phyloP scores from a whole-genome alignment of 2,888 invertebrate species.

The Drosophila multiciliata region DNA sequence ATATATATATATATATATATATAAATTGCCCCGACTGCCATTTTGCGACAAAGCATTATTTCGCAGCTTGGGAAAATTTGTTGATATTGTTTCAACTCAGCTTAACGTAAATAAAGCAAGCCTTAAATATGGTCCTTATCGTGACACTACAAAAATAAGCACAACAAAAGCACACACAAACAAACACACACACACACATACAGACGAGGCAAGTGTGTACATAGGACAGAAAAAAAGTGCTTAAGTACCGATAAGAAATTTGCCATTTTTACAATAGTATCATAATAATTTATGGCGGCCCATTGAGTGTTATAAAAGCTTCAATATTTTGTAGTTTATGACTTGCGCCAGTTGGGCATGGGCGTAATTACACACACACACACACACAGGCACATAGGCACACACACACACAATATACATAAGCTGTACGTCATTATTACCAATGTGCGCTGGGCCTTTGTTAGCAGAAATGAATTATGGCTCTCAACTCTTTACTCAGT shows the following conservation, averaged over 20 bases:
- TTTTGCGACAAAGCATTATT: not conserved
- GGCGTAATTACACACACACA: conserved; percentile 75
- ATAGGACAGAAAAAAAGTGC: conserved; percentile 60
- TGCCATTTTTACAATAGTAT: conserved; percentile 82
- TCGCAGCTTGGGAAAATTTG: conserved; percentile 1
- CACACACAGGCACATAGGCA: conserved; percentile 11
- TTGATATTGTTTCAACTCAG: not conserved
- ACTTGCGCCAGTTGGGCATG: conserved; percentile 75
- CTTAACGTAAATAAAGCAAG: conserved; percentile 25
- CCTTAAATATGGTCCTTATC: conserved; percentile 43
- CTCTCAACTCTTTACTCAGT: conserved; percentile 62
- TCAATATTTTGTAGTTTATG: conserved; percentile 83
- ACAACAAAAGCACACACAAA: not conserved
- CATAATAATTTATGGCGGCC: conserved; percentile 82
- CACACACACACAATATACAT: conserved; percentile 37
- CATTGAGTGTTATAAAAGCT: conserved; percentile 82
- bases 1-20: conserved; percentile 5
- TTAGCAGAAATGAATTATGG: conserved; percentile 74
- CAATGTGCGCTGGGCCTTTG: conserved; percentile 56
- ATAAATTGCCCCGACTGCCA: not conserved
- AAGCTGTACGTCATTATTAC: conserved; percentile 74
- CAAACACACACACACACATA: not conserved
- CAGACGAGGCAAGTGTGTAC: not conserved
- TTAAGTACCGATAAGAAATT: conserved; percentile 82
- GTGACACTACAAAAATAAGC: conserved; percentile 11